phyloP scores from a whole-genome alignment of 2,888 invertebrate genomes.

The Macaria notata region DNA sequence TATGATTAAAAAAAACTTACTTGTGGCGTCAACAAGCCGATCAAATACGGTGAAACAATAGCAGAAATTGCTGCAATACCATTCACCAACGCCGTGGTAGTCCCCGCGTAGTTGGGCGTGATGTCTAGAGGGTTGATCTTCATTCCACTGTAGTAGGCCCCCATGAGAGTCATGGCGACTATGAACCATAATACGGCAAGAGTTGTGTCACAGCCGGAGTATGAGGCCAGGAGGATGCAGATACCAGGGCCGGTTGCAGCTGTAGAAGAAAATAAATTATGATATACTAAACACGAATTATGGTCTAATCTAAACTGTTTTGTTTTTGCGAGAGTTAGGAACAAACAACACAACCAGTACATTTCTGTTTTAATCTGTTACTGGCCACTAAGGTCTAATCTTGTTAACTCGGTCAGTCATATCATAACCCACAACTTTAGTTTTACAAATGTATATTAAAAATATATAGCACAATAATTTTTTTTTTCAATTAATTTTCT shows the following conservation, averaged over 20 bases:
- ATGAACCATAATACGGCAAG: constrained; percentile 83
- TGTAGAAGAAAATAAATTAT: constrained; percentile 43
- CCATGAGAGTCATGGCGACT: constrained; percentile 86
- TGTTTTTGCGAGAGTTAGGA: too few species aligned
- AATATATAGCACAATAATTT: too few species aligned
- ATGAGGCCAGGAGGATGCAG: constrained; percentile 84
- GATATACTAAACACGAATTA: background rate
- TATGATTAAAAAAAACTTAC: constrained; percentile 59
- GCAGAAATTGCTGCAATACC: constrained; percentile 85
- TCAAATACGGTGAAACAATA: constrained; percentile 83
- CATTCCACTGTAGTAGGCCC: constrained; percentile 87
- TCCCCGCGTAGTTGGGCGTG: constrained; percentile 85
- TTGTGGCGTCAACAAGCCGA: constrained; percentile 83
- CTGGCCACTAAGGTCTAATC: too few species aligned
- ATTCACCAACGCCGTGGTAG: constrained; percentile 85
- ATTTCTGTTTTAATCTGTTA: too few species aligned
- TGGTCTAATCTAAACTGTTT: too few species aligned
- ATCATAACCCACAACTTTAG: too few species aligned
- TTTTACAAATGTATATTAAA: too few species aligned
- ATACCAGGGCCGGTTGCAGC: constrained; percentile 85
- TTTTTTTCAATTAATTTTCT: too few species aligned
- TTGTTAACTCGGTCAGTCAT: too few species aligned
- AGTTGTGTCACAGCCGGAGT: constrained; percentile 83
- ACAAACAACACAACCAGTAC: too few species aligned
- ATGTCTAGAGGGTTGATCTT: constrained; percentile 86